phyloP scores from a whole-genome alignment of 2,113 vertebrate species.

The Odontesthes bonariensis region DNA sequence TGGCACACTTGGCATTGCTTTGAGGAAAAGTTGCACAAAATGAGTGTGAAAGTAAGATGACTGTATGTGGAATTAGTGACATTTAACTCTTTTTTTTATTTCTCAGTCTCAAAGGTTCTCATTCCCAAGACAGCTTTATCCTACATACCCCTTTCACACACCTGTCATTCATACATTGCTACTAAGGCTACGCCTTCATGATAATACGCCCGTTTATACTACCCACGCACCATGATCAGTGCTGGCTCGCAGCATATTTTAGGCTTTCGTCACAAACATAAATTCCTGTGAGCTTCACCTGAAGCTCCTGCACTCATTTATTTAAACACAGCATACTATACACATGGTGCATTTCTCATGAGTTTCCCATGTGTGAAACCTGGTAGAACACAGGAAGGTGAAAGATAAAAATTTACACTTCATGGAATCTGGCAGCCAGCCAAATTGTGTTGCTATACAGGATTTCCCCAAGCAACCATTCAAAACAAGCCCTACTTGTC shows the following conservation, averaged over 20 bases:
- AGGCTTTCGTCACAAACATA: conserved; percentile 41
- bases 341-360: neutral
- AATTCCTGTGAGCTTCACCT: neutral
- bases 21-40: conserved; percentile 1
- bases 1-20: neutral
- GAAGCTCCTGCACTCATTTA: neutral
- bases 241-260: conserved; percentile 26
- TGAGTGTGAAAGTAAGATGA: neutral
- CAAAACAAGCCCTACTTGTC: no score
- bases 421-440: no score
- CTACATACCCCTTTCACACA: neutral
- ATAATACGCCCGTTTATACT: neutral
- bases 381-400: neutral
- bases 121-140: neutral
- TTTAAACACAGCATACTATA: neutral
- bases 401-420: neutral
- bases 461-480: no score
- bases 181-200: conserved; percentile 5
- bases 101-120: neutral
- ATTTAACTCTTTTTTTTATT: neutral
- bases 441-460: no score
- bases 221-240: neutral
- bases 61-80: neutral
- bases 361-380: neutral
- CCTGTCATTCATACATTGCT: conserved; percentile 25